phyloP scores from a whole-genome alignment of 2,888 invertebrate genomes.

The Tolmerus cingulatus region DNA sequence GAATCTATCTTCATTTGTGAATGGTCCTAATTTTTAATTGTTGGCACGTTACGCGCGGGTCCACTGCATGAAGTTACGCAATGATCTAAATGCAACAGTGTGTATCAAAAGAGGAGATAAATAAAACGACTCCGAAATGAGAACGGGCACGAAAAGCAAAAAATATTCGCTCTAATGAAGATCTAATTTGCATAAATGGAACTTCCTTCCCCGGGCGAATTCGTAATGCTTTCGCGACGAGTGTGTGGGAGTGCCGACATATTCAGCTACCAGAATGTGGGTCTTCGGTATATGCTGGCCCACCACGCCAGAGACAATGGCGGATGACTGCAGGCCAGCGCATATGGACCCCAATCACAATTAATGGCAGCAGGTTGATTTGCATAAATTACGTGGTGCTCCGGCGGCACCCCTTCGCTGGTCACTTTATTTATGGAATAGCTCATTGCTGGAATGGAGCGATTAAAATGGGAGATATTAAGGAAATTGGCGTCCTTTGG shows the following conservation, averaged over 20 bases:
- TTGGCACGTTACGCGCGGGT: not conserved
- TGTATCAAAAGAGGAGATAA: not conserved
- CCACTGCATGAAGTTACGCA: not conserved
- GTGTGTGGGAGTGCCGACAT: slow-evolving; percentile 15
- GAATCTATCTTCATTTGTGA: not conserved
- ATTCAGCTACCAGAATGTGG: not conserved
- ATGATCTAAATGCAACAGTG: not conserved
- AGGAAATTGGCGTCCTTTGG: not conserved
- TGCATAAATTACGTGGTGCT: slow-evolving; percentile 6
- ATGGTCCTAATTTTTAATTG: not conserved
- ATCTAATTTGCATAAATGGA: slow-evolving; percentile 46
- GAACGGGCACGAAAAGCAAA: not conserved
- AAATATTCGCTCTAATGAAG: slow-evolving; percentile 33
- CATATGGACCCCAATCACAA: slow-evolving; percentile 13
- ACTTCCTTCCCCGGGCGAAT: slow-evolving; percentile 44
- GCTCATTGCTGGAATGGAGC: not conserved
- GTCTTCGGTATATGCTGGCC: not conserved
- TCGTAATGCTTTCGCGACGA: not conserved
- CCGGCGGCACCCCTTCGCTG: not conserved
- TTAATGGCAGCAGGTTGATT: slow-evolving; percentile 21
- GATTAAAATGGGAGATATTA: not conserved
- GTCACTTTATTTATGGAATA: not conserved
- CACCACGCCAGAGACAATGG: not conserved
- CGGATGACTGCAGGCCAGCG: not conserved
- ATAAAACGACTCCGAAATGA: not conserved